phyloP scores from a whole-genome alignment of 2,113 vertebrate genomes.

The Burhinus oedicnemus region DNA sequence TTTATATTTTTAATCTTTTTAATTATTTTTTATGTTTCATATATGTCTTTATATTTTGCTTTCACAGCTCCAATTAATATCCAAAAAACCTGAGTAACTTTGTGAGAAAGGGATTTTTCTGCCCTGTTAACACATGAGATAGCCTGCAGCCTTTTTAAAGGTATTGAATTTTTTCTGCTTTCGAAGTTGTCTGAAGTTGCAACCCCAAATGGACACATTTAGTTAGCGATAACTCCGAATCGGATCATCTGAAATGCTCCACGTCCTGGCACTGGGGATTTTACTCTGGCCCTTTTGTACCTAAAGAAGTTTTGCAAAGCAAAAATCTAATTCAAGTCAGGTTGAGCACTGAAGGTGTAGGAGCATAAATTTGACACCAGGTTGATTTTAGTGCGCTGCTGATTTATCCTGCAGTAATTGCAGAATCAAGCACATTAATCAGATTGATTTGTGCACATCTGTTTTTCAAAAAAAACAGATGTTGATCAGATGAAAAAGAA shows the following conservation, averaged over 20 bases:
- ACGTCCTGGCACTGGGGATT: fast-evolving
- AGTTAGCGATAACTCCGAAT: background rate
- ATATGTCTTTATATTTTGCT: background rate
- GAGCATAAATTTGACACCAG: background rate
- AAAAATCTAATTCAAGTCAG: background rate
- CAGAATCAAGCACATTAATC: slow-evolving; percentile 64
- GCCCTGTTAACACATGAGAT: background rate
- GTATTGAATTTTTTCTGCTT: background rate
- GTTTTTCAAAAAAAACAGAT: slow-evolving; percentile 46
- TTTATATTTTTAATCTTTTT: background rate
- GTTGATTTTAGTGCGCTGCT: background rate
- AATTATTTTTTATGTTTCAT: background rate
- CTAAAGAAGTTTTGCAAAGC: background rate
- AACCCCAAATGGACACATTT: background rate
- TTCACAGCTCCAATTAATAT: background rate
- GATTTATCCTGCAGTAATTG: slow-evolving; percentile 51
- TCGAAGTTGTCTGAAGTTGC: background rate
- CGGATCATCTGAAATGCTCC: background rate
- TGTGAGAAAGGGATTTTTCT: background rate
- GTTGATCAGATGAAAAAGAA: slow-evolving; percentile 20
- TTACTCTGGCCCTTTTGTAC: background rate
- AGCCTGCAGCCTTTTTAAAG: background rate
- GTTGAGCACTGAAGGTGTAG: background rate
- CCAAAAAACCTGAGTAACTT: background rate
- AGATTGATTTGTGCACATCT: slow-evolving; percentile 59